Evolutionary conservation across 2,797 vertebrate species (phyloP).

Genomic region (Nyctibius grandis): DNA sequence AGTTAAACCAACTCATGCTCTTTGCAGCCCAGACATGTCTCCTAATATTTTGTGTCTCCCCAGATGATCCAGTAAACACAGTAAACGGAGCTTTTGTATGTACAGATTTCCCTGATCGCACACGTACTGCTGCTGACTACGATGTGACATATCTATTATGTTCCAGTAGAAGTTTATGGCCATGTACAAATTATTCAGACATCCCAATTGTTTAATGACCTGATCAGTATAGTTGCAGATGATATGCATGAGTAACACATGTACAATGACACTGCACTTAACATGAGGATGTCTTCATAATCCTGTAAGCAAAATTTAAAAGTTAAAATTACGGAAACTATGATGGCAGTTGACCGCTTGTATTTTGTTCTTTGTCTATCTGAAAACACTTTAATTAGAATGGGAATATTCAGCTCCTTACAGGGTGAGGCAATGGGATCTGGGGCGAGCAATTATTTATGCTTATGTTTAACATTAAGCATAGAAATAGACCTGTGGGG

Average conservation of each 20-base stretch:
- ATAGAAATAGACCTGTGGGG: not conserved
- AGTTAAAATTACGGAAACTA: not conserved
- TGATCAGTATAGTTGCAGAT: not conserved
- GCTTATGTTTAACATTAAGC: not conserved
- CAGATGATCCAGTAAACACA: not conserved
- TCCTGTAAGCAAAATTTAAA: not conserved
- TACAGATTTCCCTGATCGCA: not conserved
- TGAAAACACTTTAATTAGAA: not conserved
- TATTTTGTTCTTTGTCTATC: not conserved
- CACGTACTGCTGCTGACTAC: not conserved
- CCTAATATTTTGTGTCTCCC: not conserved
- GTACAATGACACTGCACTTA: not conserved
- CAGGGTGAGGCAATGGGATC: not conserved
- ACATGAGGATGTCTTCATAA: not conserved
- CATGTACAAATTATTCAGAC: not conserved
- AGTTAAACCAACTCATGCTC: not conserved
- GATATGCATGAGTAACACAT: not conserved
- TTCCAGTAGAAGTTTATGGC: not conserved
- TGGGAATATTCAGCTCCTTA: not conserved
- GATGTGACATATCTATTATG: fast-evolving
- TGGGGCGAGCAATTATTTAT: not conserved
- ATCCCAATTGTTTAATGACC: not conserved
- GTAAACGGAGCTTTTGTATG: not conserved
- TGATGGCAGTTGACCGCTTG: not conserved
- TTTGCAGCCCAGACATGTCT: not conserved